phyloP scores from a whole-genome alignment of 2,888 invertebrate genomes.

The Ophonus ardosiacus region DNA sequence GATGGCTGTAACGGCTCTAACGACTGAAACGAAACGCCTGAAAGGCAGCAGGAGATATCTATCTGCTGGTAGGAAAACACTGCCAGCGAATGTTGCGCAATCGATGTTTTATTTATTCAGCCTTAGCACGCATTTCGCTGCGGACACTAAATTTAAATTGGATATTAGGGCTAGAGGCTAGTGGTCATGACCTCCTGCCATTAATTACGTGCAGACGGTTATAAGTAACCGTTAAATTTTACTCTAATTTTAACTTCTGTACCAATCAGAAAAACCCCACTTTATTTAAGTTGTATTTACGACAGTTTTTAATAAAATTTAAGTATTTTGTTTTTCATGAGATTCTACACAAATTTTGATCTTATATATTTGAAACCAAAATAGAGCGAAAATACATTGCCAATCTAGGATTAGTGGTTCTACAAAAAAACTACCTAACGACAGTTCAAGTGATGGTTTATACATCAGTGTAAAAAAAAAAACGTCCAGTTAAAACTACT shows the following conservation, averaged over 20 bases:
- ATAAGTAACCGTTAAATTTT: slow-evolving; percentile 34
- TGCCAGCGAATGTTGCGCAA: slow-evolving; percentile 51
- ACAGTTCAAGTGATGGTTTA: too few species aligned
- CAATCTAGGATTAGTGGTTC: too few species aligned
- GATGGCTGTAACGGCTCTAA: slow-evolving; percentile 6
- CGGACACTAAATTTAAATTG: slow-evolving; percentile 49
- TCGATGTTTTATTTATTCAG: slow-evolving; percentile 53
- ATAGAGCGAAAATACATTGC: too few species aligned
- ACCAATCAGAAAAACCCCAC: not conserved
- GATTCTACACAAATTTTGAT: too few species aligned
- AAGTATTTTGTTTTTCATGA: too few species aligned
- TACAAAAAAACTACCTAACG: too few species aligned
- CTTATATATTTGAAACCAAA: too few species aligned
- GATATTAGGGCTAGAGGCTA: slow-evolving; percentile 32
- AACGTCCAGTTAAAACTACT: too few species aligned
- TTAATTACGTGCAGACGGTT: slow-evolving; percentile 12
- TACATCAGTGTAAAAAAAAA: too few species aligned
- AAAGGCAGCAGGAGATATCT: slow-evolving; percentile 16
- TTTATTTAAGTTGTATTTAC: too few species aligned
- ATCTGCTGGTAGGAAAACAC: slow-evolving; percentile 33
- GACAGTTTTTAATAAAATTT: too few species aligned
- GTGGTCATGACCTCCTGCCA: slow-evolving; percentile 44
- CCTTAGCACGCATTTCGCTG: slow-evolving; percentile 49
- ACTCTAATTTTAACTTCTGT: slow-evolving; percentile 30
- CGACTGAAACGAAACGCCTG: not conserved